Evolutionary conservation across 2,888 invertebrate genomes (phyloP), one percentile per base, ranked within the genome.

Genomic region (Caenorhabditis afra): DNA sequence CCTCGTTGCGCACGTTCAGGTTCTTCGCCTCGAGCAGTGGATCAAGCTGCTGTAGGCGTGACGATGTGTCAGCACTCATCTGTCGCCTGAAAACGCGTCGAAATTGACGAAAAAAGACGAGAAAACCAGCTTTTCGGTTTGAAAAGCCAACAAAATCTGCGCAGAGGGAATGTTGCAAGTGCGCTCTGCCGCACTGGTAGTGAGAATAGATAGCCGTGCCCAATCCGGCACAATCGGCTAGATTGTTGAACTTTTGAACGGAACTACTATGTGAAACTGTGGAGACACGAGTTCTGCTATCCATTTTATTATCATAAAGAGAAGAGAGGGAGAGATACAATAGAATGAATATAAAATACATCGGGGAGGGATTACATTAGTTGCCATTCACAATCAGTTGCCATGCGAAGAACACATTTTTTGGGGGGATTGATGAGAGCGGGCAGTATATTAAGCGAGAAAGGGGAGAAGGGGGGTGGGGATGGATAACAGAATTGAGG

Each of bases 11-110:
- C 55, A 89, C 82, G 16, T 83, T 81, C 16, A 85, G 74, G 64
- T 88, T 89, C 71, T 85, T 85, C 22, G 88, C 83, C 50, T 88
- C 90, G 18, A 90, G 81, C 55, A 89, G 74, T 8, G 79, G 70
- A 18, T 86, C 83, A 23, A 89, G 82, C 58, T 89, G 88, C 29
- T 66, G 65, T 29, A 84, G 61, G 49, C 84, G 77, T 16, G 77
- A 65, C 49, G 78, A 71, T 5, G 66, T 44, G 29, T 78, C 78
- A 22, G 62, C 73, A 53, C 71, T 70, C 80, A 78, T 78, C 47
- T 37, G 41, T 50, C 45, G n/a, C 7, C 68, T 68, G 59, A 35
- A 68, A 68, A 14, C 12, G 3, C 22, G 11, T 11, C 3, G n/a
- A 41, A 44, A 20, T 52, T 23, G 22, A 11, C 14, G 10, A 7